phyloP scores from a whole-genome alignment of 2,888 invertebrate genomes.

The Abrostola triplasia region DNA sequence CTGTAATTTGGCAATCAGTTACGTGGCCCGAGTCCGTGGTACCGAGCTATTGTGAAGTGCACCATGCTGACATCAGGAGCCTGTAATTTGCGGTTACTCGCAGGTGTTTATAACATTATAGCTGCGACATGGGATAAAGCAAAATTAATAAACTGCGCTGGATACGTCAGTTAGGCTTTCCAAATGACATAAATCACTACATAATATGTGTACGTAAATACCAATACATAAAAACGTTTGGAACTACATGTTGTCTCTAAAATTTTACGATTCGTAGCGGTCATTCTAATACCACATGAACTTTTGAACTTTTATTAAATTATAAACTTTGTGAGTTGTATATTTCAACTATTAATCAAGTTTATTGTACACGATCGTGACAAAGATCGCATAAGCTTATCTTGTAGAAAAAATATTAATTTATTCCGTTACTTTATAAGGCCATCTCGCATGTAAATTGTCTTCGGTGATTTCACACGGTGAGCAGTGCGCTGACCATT shows the following conservation, averaged over 20 bases:
- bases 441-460: constrained; percentile 61
- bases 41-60: constrained; percentile 72
- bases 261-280: constrained; percentile 13
- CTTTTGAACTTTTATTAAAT: constrained; percentile 30
- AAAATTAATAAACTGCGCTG: constrained; percentile 60
- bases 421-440: constrained; percentile 63
- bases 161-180: constrained; percentile 60
- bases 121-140: constrained; percentile 64
- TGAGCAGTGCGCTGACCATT: constrained; percentile 80
- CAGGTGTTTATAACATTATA: constrained; percentile 78
- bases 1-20: constrained; percentile 85
- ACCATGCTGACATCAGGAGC: constrained; percentile 76
- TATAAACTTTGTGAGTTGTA: constrained; percentile 26
- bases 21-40: constrained; percentile 51
- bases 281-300: constrained; percentile 16
- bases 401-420: constrained; percentile 55
- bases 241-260: too few relatives aligned
- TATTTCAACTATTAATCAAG: constrained; percentile 47
- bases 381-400: constrained; percentile 45
- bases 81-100: constrained; percentile 84
- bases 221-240: too few relatives aligned
- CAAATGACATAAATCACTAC: constrained; percentile 18
- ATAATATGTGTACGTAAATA: too few relatives aligned
- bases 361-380: constrained; percentile 34
- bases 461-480: constrained; percentile 80